Evolutionary conservation across 2,888 invertebrate genomes (phyloP).

Genomic region (Trichacis sp.): DNA sequence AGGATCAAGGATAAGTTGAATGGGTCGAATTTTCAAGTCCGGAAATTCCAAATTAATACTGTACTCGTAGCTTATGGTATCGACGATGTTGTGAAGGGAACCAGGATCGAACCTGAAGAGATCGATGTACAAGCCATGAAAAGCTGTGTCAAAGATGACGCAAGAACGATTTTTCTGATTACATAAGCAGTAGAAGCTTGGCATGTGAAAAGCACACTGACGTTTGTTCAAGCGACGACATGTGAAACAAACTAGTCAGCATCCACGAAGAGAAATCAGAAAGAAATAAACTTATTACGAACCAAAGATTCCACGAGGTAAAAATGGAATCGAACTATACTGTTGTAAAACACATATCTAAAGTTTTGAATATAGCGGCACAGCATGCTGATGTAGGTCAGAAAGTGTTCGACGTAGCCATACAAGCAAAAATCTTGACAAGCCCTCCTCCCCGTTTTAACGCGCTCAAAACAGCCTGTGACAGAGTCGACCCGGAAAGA

Average conservation of each 20-base stretch:
- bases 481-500: constrained; percentile 24
- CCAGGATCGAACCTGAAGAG: not conserved
- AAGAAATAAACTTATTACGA: constrained; percentile 32
- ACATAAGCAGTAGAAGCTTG: constrained; percentile 17
- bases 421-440: constrained; percentile 48
- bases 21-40: constrained; percentile 45
- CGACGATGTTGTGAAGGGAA: constrained; percentile 27
- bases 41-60: constrained; percentile 45
- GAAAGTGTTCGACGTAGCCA: constrained; percentile 23
- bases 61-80: constrained; percentile 31
- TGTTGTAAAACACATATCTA: constrained; percentile 34
- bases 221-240: constrained; percentile 26
- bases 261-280: constrained; percentile 43
- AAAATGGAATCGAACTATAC: constrained; percentile 32
- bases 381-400: constrained; percentile 45
- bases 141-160: constrained; percentile 35
- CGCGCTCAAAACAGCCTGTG: constrained; percentile 46
- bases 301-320: constrained; percentile 31
- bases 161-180: constrained; percentile 28
- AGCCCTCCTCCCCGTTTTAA: constrained; percentile 45
- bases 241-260: constrained; percentile 36
- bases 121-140: constrained; percentile 6
- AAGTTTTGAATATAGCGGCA: constrained; percentile 38
- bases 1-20: constrained; percentile 52
- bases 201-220: constrained; percentile 36